These are phyloP conservation scores for Bruchidius siliquastri DNA, from an alignment of 2,888 invertebrate species.

Conservation along the genomic window DNA sequence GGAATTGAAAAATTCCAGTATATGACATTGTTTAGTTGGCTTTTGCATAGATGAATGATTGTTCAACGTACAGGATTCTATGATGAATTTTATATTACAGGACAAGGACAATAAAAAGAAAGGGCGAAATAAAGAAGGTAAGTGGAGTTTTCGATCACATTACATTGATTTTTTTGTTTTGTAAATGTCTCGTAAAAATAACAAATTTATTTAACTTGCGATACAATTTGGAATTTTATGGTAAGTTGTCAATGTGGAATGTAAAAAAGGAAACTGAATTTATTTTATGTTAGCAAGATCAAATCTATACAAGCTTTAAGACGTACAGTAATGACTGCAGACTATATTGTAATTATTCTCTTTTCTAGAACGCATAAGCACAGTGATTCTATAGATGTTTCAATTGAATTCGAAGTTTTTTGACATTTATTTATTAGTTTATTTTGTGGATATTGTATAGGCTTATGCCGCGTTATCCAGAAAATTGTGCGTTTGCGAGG, in stretches of 20 bases:
- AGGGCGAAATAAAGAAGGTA: conserved; percentile 87
- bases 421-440: no score
- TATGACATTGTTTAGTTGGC: background rate
- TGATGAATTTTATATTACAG: conserved; percentile 51
- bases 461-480: no score
- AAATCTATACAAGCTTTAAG: conserved; percentile 19
- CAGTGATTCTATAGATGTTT: no score
- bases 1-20: background rate
- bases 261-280: conserved; percentile 14
- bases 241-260: conserved; percentile 33
- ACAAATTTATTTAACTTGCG: conserved; percentile 35
- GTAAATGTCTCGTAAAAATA: conserved; percentile 25
- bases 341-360: background rate
- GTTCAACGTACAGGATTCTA: background rate
- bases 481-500: no score
- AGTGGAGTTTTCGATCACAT: conserved; percentile 38
- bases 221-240: conserved; percentile 36
- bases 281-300: conserved; percentile 11
- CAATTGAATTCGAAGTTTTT: no score
- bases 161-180: conserved; percentile 15
- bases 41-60: background rate
- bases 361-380: no score
- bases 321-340: conserved; percentile 2
- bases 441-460: no score
- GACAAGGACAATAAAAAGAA: conserved; percentile 83